Conservation (phyloP, 2,888 invertebrate species). For the Geophilus truncorum region DNA sequence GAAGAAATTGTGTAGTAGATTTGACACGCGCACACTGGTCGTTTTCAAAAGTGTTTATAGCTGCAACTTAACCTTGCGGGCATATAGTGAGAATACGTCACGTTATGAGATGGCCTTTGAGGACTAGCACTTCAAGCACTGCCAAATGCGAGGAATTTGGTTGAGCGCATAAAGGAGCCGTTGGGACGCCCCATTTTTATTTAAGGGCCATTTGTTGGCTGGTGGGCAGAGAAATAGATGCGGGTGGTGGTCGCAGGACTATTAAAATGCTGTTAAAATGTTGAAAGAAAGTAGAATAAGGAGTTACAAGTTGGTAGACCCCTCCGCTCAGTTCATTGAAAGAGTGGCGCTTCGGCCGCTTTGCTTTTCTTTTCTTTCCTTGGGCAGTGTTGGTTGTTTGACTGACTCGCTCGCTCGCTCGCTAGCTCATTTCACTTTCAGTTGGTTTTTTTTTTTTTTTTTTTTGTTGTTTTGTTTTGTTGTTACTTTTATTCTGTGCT, state of each 20-base stretch:
- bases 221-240: constrained; percentile 20
- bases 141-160: constrained; percentile 17
- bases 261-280: constrained; percentile 34
- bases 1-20: constrained; percentile 25
- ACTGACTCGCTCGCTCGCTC: too few relatives aligned
- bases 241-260: constrained; percentile 29
- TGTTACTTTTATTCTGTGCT: neutral
- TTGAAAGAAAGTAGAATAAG: constrained; percentile 28
- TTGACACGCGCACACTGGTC: constrained; percentile 12
- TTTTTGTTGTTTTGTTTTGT: neutral
- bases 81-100: neutral
- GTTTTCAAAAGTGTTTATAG: constrained; percentile 17
- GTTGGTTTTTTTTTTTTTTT: neutral
- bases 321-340: constrained; percentile 13
- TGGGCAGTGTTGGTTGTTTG: neutral
- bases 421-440: neutral
- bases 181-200: constrained; percentile 31
- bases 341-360: constrained; percentile 15
- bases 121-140: neutral
- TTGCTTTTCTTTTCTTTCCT: neutral
- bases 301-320: neutral
- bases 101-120: neutral
- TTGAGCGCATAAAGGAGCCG: constrained; percentile 24
- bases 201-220: constrained; percentile 31
- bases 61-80: neutral